Evolutionary conservation across 2,888 invertebrate genomes (phyloP), one percentile per base, ranked within the genome.

Genomic region (Spilosoma lubricipeda): DNA sequence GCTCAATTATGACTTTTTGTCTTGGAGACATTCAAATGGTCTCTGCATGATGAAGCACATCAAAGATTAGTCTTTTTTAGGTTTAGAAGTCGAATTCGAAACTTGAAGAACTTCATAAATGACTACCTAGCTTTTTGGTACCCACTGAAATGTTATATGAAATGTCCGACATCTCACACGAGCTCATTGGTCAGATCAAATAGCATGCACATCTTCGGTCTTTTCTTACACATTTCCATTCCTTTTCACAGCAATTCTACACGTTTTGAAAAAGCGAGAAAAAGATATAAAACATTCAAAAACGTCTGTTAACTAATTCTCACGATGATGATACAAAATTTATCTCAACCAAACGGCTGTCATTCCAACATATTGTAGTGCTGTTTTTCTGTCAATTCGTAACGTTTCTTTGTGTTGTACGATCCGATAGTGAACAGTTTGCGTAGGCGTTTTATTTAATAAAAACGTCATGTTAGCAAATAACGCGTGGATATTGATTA

Each of bases 391-490:
- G 74, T 70, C 77, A 80, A 86, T 86, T 85, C 74, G 79, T 86
- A 84, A 85, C 79, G 77, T 79, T 75, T 80, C 79, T 83, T 76
- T 78, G 67, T 78, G 76, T 83, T 73, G 75, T 75, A 77, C 81
- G 82, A 83, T 80, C 82, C 82, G 82, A 85, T 88, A 87, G 87
- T 63, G 67, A 77, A 86, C 82, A 85, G 85, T 88, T 85, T 86
- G 85, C 80, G 83, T 85, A 81, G 87, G 84, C 87, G 86, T 91
- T 92, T 74, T 93, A 93, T 94, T 93, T 93, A 93, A 94, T 94
- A 94, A 93, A 94, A 93, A 92, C 91, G 92, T 93, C 93, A 92
- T 93, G 93, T 93, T 90, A 90, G 91, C 92, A 93, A 93, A 94
- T 93, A 93, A 89, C 90, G 89, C 86, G 82, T 86, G 87, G 90